Percentiles rank a stretch among this genome's conserved stretches.
These are phyloP conservation scores for Thalassoma bifasciatum DNA, from an alignment of 2,113 vertebrate species.

Conservation along the genomic window DNA sequence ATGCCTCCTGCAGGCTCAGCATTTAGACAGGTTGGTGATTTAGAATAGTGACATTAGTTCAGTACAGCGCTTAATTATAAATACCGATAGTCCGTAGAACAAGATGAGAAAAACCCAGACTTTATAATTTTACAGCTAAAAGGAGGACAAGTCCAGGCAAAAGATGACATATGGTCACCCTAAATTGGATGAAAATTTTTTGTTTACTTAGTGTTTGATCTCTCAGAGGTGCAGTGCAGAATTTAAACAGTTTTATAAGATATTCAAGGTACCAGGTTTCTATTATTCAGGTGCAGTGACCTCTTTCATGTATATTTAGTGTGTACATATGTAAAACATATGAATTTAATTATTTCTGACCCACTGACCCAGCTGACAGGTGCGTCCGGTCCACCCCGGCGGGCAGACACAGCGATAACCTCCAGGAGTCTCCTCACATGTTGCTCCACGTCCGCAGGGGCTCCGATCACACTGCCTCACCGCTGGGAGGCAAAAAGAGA, in stretches of 20 bases:
- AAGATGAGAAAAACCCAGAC: too few relatives aligned
- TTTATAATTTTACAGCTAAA: too few relatives aligned
- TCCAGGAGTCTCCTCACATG: conserved; percentile 91
- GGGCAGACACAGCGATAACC: conserved; percentile 94
- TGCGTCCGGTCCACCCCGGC: conserved; percentile 95
- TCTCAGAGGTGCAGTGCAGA: neutral
- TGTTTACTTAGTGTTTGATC: neutral
- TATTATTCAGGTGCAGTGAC: neutral
- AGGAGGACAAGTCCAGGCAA: too few relatives aligned
- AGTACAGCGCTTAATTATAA: too few relatives aligned
- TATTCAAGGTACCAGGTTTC: neutral
- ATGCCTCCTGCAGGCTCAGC: too few relatives aligned
- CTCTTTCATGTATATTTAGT: neutral
- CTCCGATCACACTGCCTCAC: conserved; percentile 93
- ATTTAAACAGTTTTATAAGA: neutral
- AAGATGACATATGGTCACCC: too few relatives aligned
- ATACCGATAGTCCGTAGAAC: too few relatives aligned
- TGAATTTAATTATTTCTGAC: conserved; percentile 1
- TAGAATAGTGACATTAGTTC: too few relatives aligned
- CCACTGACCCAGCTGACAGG: conserved; percentile 93
- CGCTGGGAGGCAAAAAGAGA: conserved; percentile 73
- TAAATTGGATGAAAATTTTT: neutral
- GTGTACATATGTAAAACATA: neutral
- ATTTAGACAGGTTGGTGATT: too few relatives aligned
- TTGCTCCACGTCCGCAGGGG: conserved; percentile 93